Evolutionary conservation across 2,113 vertebrate genomes (phyloP).

Genomic region (Ia io): DNA sequence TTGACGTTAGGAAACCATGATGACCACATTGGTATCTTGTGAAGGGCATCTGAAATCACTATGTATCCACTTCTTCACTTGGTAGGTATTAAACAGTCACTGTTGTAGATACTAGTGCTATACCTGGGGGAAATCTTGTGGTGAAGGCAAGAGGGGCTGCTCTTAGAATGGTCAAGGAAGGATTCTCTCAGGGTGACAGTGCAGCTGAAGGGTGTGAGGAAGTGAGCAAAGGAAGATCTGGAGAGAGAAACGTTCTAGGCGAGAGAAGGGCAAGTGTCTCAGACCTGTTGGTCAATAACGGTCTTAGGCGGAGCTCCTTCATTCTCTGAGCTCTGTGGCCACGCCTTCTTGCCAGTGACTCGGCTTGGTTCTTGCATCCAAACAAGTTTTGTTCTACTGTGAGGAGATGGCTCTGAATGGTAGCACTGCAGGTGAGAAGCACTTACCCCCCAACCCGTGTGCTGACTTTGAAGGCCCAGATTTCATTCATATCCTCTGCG

Average conservation of each 20-base stretch:
- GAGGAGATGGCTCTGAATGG: not conserved
- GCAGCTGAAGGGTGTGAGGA: not conserved
- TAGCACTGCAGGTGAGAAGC: not conserved
- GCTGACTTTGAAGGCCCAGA: not conserved
- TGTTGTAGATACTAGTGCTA: not conserved
- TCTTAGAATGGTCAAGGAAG: not conserved
- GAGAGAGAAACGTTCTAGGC: not conserved
- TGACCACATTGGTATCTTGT: not conserved
- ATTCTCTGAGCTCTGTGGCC: not conserved
- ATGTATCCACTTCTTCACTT: not conserved
- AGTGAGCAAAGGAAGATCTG: not conserved
- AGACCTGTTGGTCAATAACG: not conserved
- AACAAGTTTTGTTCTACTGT: not conserved
- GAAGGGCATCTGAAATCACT: not conserved
- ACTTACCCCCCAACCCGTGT: rapidly evolving
- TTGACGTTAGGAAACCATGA: not conserved
- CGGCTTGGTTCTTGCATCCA: not conserved
- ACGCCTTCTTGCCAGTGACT: not conserved
- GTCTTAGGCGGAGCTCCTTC: not conserved
- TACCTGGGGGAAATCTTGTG: not conserved
- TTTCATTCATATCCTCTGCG: not conserved
- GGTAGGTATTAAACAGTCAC: not conserved
- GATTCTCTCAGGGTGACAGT: not conserved
- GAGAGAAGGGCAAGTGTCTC: not conserved
- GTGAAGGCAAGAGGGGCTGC: not conserved